phyloP scores from a whole-genome alignment of 2,797 vertebrate species.

The Peromyscus melanophrys region DNA sequence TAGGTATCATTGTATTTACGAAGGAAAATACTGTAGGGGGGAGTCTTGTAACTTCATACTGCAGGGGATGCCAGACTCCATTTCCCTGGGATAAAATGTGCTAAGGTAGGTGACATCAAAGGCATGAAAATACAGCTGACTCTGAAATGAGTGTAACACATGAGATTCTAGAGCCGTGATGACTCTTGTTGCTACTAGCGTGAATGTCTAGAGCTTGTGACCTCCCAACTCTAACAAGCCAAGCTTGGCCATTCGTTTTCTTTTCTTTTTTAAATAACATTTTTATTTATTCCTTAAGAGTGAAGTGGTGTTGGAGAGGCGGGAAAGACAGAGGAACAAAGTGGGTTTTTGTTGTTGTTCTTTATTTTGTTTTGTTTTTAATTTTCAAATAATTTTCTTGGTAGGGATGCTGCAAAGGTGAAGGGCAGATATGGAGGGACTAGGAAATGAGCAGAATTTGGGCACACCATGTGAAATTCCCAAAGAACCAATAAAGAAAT shows the following conservation, averaged over 20 bases:
- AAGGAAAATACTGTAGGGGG: not conserved
- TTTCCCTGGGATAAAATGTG: not conserved
- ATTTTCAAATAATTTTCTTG: not conserved
- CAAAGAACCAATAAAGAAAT: not conserved
- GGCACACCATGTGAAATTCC: not conserved
- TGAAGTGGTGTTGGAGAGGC: not conserved
- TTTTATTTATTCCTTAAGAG: not conserved
- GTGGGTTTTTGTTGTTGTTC: not conserved
- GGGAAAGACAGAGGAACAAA: not conserved
- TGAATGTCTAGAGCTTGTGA: not conserved
- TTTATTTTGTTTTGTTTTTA: not conserved
- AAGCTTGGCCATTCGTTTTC: not conserved
- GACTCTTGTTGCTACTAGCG: not conserved
- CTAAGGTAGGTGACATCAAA: not conserved
- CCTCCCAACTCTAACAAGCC: not conserved
- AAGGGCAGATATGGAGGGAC: not conserved
- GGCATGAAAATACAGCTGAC: not conserved
- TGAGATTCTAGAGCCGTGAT: not conserved
- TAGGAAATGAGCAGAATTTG: not conserved
- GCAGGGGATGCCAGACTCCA: not conserved
- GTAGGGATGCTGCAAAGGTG: not conserved
- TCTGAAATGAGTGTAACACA: not conserved
- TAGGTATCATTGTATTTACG: not conserved
- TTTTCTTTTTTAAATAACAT: not conserved
- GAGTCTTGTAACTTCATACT: not conserved